phyloP scores from a whole-genome alignment of 2,797 vertebrate species.

The Limnodromus scolopaceus region DNA sequence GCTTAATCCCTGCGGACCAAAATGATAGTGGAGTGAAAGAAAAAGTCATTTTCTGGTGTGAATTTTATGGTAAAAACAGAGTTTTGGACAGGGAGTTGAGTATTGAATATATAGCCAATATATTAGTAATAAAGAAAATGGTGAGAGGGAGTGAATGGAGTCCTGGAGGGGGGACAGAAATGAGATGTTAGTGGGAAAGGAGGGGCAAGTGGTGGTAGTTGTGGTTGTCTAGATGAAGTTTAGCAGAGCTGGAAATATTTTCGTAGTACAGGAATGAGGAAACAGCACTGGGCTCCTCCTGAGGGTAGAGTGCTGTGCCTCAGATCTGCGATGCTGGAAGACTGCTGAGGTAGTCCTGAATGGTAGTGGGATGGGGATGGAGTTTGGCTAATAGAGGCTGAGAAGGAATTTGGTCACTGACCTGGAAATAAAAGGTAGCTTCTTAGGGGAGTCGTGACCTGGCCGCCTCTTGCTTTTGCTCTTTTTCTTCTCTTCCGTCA shows the following conservation, averaged over 20 bases:
- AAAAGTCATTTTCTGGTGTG: neutral
- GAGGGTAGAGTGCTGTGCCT: neutral
- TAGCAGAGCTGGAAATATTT: neutral
- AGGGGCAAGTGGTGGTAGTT: neutral
- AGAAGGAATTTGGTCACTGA: constrained; percentile 17
- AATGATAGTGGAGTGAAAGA: neutral
- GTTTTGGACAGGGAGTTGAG: neutral
- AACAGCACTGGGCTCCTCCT: neutral
- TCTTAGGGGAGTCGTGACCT: constrained; percentile 27
- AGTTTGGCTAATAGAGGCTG: neutral
- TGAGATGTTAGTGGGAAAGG: neutral
- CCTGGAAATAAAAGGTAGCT: constrained; percentile 41
- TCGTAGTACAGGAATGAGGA: neutral
- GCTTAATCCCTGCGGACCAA: neutral
- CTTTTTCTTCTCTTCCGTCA: neutral
- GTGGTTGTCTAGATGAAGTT: neutral
- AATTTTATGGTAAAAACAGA: neutral
- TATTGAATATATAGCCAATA: neutral
- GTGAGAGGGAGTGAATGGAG: neutral
- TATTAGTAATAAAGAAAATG: neutral
- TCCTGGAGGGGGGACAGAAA: neutral
- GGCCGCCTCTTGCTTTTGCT: neutral
- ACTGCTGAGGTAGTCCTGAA: neutral
- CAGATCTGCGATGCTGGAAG: neutral
- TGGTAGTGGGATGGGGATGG: neutral